phyloP scores from a whole-genome alignment of 2,113 vertebrate species.

The Vidua chalybeata region DNA sequence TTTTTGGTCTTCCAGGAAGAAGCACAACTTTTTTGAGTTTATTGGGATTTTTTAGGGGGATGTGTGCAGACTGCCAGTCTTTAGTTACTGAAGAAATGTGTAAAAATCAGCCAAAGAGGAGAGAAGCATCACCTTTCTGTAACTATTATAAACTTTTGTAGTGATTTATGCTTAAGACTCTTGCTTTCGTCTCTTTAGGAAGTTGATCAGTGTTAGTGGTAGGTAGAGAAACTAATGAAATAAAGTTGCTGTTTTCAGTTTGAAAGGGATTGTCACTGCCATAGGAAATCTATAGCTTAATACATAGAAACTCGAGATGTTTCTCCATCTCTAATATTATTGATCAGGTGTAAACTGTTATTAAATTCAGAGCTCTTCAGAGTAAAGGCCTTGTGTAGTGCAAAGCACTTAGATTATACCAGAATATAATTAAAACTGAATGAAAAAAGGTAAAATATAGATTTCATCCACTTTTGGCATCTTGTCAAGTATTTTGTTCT shows the following conservation, averaged over 20 bases:
- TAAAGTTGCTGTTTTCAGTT: background rate
- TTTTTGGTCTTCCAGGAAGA: background rate
- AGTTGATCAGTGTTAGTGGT: background rate
- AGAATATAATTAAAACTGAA: background rate
- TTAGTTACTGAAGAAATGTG: background rate
- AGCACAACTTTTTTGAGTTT: background rate
- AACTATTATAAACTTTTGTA: background rate
- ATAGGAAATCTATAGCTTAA: background rate
- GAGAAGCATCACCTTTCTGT: background rate
- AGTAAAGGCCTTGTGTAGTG: background rate
- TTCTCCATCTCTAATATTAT: background rate
- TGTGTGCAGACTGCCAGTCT: background rate
- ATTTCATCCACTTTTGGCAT: background rate
- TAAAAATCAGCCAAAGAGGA: background rate
- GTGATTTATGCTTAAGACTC: background rate
- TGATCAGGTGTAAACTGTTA: background rate
- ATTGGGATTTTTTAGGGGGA: rapidly evolving
- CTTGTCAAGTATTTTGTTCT: background rate
- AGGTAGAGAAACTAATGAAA: background rate
- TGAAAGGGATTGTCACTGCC: background rate
- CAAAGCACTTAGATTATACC: background rate
- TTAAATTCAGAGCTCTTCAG: background rate
- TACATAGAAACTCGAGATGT: rapidly evolving
- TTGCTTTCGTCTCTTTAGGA: background rate
- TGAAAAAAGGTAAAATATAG: background rate